Evolutionary conservation across 2,113 vertebrate genomes (phyloP), one percentile per base, ranked within the genome.

Genomic region (Stegastes partitus): DNA sequence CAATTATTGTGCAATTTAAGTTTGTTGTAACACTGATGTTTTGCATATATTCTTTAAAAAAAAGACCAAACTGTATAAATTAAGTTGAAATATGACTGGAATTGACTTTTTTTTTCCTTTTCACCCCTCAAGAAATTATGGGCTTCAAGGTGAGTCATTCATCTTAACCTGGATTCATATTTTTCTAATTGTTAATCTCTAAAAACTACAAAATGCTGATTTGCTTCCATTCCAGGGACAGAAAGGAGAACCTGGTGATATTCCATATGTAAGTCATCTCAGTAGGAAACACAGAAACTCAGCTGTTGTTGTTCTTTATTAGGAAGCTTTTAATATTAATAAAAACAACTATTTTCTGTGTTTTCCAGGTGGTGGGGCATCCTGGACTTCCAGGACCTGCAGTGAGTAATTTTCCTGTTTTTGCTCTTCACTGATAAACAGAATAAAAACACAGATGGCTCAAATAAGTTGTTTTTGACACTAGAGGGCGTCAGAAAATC

Each of bases 201-300:
- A 9, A 55, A 23, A 49, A 66, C 2, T 42, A 31, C 19, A 62
- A 44, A 16, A 10, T 18, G 5, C 44, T 45, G 4, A 21, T 73
- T 12, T 73, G 0, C 28, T 25, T 82, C 69, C 25, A 44, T 74
- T 61, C 14, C 34, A 99, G 98, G 98, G 98, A 47, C 94, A 99
- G 89, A 99, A 99, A 94, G 98, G 98, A 71, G 98, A 99, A 86
- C 98, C 98, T 67, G 98, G 98, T 82, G 90, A 97, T 84, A 96
- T 99, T 44, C 98, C 97, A 74, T 90, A 96, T 85, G 98, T 99
- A 94, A 97, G 97, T 97, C 19, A 47, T 16, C 1, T 23, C 1
- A 45, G 2, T 0, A 21, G 37, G 4, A 15, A 1, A 44, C 6
- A 11, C 21, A 5, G 9, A 51, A 34, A 34, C 7, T 2, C 2